A percentile compares a stretch with the other conserved stretches of the same genome.
Conservation (phyloP, 2,797 vertebrate species). For the Myotis myotis region DNA sequence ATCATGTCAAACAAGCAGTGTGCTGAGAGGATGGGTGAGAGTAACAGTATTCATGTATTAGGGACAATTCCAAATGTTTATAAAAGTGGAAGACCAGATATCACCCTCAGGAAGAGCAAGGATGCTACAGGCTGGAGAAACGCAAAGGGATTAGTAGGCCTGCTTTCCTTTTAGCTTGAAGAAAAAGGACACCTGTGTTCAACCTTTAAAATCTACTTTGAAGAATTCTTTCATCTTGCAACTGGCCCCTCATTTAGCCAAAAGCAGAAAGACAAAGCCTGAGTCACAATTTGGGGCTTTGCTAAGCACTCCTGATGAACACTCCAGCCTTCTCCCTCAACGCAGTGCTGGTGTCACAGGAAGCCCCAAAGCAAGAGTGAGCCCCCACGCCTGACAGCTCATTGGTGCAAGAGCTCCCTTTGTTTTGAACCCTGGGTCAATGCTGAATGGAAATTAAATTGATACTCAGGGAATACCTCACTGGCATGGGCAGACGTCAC, state of each 20-base stretch:
- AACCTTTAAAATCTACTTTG: not conserved
- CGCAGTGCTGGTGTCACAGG: not conserved
- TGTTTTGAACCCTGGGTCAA: not conserved
- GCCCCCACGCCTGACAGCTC: not conserved
- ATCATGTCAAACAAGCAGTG: not conserved
- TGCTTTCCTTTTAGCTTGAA: not conserved
- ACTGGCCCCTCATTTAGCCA: no score
- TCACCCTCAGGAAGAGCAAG: not conserved
- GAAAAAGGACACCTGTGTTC: not conserved
- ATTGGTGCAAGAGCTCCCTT: not conserved
- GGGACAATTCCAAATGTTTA: not conserved
- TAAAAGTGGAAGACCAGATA: not conserved
- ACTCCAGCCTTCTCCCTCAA: not conserved
- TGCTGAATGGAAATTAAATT: not conserved
- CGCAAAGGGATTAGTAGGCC: not conserved
- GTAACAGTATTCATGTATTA: not conserved
- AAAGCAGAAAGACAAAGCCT: not conserved
- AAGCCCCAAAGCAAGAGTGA: not conserved
- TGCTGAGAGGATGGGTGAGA: not conserved
- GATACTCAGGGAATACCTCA: not conserved
- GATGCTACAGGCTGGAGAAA: not conserved
- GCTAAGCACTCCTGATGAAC: not conserved
- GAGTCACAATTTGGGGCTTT: not conserved
- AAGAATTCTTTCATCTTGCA: not conserved
- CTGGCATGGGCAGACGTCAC: not conserved